Base-by-base conservation (phyloP, 2,888 invertebrate genomes). In the Eilema caniola region DNA sequence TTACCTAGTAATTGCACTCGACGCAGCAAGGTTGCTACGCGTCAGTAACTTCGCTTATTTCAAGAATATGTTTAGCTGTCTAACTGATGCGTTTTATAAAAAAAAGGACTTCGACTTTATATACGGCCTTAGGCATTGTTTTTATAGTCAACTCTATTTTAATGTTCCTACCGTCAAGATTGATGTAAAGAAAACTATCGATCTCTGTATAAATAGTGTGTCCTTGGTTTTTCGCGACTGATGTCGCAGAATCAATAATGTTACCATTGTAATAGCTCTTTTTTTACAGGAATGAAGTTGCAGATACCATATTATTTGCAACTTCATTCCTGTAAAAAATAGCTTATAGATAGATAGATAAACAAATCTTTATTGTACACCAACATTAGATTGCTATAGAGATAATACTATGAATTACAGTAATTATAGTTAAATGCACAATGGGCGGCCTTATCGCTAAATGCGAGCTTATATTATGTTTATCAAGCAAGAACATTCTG, bases 21-120 rank as follows among this genome's bases (percentile, higher is more conserved):
- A 53, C 11, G 53, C 37, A 14, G 28, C 81, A 83, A 80, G 83
- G 78, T 70, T 72, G 62, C 47, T 62, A 73, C 63, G 73, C 81
- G 25, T 68, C 69, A 70, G 60, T 72, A 73, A 64, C 57, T 81
- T 71, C 33, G 62, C 62, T 28, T 47, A 61, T 16, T 28, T 60
- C 28, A 11, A 67, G 28, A 7, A 28, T 60, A 53, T 62, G 31
- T 60, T 62, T 60, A n/a, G 60, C 56, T 23, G 28, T 61, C n/a
- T 20, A 12, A 60, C 24, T 67, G 62, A 69, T 62, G 61, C 23
- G 14, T 20, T 12, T 1, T 31, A 25, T 65, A 56, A 66, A 65
- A 56, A 68, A 77, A 70, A 65, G 41, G 20, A 20, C 20, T 53
- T 20, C 8, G 53, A 53, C n/a, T 53, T n/a, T n/a, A 10, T 5